Evolutionary conservation across 2,888 invertebrate species (phyloP).

Genomic region (Lutraria lutraria): DNA sequence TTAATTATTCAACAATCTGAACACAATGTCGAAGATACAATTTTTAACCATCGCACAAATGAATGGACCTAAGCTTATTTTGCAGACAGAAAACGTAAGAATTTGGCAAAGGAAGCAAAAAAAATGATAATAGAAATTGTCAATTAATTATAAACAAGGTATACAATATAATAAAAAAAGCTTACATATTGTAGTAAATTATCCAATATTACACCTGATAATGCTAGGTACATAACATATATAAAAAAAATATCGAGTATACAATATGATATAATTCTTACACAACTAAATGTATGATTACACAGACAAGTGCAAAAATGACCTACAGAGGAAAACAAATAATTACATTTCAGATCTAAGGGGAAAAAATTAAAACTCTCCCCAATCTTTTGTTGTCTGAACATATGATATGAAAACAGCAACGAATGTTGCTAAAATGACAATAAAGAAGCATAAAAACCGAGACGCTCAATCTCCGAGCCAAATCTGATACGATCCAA

Average conservation of each 20-base stretch:
- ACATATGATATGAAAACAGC: slow-evolving; percentile 45
- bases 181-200: slow-evolving; percentile 21
- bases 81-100: background rate
- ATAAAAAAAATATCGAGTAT: slow-evolving; percentile 4
- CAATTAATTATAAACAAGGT: slow-evolving; percentile 10
- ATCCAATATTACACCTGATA: slow-evolving; percentile 19
- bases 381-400: slow-evolving; percentile 22
- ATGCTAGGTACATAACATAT: slow-evolving; percentile 17
- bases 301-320: slow-evolving; percentile 8
- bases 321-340: slow-evolving; percentile 13
- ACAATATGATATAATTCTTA: slow-evolving; percentile 17
- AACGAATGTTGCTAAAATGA: slow-evolving; percentile 35
- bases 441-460: slow-evolving; percentile 45
- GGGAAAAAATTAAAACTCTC: slow-evolving; percentile 47
- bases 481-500: slow-evolving; percentile 13
- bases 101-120: slow-evolving; percentile 3
- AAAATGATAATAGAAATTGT: background rate
- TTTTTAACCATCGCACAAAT: background rate
- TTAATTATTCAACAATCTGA: background rate
- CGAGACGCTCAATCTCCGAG: slow-evolving; percentile 29
- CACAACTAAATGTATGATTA: slow-evolving; percentile 19
- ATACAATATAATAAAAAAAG: slow-evolving; percentile 18
- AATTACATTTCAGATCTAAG: slow-evolving; percentile 38
- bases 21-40: background rate
- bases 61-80: background rate